phyloP scores from a whole-genome alignment of 2,888 invertebrate genomes.

The Morpho helenor region DNA sequence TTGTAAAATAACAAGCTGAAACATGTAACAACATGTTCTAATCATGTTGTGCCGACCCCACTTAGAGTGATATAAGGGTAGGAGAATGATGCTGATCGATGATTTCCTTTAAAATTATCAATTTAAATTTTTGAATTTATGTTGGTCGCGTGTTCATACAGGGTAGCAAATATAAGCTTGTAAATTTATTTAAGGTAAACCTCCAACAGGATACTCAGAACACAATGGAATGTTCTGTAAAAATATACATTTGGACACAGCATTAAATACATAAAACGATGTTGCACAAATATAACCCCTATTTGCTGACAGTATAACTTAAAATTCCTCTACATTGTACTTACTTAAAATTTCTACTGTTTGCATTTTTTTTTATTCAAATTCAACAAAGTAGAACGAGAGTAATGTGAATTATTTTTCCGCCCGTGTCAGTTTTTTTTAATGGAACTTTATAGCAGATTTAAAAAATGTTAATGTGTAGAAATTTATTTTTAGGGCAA shows the following conservation, averaged over 20 bases:
- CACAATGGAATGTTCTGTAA: slow-evolving; percentile 23
- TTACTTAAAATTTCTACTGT: slow-evolving; percentile 17
- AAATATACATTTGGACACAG: slow-evolving; percentile 15
- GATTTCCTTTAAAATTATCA: no score
- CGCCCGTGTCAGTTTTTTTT: slow-evolving; percentile 7
- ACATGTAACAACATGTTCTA: no score
- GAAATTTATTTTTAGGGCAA: no score
- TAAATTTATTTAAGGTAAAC: slow-evolving; percentile 25
- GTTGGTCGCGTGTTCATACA: not conserved
- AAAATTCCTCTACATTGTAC: slow-evolving; percentile 13
- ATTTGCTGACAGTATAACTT: slow-evolving; percentile 8
- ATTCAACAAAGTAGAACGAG: slow-evolving; percentile 19
- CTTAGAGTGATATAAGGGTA: no score
- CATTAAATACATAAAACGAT: slow-evolving; percentile 9
- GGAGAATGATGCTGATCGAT: no score
- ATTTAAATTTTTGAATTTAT: not conserved
- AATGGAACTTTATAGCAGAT: not conserved
- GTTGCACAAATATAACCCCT: slow-evolving; percentile 14
- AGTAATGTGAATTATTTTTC: slow-evolving; percentile 23
- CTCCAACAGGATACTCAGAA: slow-evolving; percentile 18
- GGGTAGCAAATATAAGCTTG: slow-evolving; percentile 13
- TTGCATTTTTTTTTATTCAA: slow-evolving; percentile 24
- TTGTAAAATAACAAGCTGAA: no score
- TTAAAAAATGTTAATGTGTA: not conserved
- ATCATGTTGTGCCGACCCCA: no score